These are phyloP conservation scores for Autographa pulchrina DNA, from an alignment of 2,888 invertebrate genomes.

Conservation along the genomic window DNA sequence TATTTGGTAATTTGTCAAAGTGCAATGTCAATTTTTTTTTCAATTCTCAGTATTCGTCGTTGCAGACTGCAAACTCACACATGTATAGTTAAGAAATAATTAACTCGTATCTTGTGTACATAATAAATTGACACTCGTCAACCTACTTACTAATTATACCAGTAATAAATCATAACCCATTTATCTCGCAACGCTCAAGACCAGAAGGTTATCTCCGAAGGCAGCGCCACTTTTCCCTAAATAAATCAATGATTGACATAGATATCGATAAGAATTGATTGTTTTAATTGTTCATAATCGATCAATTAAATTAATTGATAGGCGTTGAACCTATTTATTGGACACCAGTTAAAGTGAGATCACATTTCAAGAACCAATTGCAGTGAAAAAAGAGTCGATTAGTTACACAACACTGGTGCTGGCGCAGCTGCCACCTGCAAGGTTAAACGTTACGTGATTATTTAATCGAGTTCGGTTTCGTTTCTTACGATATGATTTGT, in stretches of 20 bases:
- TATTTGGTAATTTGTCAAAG: not conserved
- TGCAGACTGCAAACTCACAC: not conserved
- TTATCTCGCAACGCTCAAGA: slow-evolving; percentile 42
- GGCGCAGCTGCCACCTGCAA: slow-evolving; percentile 64
- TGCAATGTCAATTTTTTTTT: not conserved
- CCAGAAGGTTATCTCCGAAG: slow-evolving; percentile 54
- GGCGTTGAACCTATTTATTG: slow-evolving; percentile 33
- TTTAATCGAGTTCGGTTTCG: slow-evolving; percentile 65
- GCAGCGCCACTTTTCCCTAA: slow-evolving; percentile 35
- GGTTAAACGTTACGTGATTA: slow-evolving; percentile 75
- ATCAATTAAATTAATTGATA: slow-evolving; percentile 54
- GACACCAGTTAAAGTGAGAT: slow-evolving; percentile 24
- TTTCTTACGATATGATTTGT: slow-evolving; percentile 66
- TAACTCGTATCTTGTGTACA: slow-evolving; percentile 14
- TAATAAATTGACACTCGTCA: slow-evolving; percentile 40
- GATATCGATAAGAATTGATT: slow-evolving; percentile 27
- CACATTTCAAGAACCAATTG: slow-evolving; percentile 42
- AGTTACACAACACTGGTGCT: slow-evolving; percentile 58
- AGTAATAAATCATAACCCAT: slow-evolving; percentile 52
- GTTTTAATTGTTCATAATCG: slow-evolving; percentile 47
- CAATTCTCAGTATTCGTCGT: not conserved
- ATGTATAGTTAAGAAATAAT: not conserved
- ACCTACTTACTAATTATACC: slow-evolving; percentile 56
- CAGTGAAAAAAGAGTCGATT: slow-evolving; percentile 50
- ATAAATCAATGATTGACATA: slow-evolving; percentile 48